Base-by-base conservation (phyloP, 2,797 vertebrate genomes). In the Sebastolobus alascanus region DNA sequence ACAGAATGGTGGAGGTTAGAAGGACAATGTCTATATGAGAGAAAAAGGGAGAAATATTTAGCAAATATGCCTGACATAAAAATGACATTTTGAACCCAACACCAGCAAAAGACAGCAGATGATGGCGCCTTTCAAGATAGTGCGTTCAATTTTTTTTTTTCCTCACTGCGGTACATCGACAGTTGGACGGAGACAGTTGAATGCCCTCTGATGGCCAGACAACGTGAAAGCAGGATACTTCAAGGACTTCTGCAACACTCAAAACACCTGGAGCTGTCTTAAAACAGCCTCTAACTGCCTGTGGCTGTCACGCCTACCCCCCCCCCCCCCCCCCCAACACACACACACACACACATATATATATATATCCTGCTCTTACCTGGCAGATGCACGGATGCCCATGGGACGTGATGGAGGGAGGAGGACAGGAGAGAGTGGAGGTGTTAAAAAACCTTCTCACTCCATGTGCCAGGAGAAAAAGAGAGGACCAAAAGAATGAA, bases 331-430 rank as follows among this genome's bases (percentile, higher is more conserved):
- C n/a, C n/a, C n/a, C n/a, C n/a, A n/a, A 31, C 43, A n/a, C 63
- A 18, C 35, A 75, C 66, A 56, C n/a, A 13, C 58, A 20, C 52
- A 20, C 46, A 9, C 46, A 20, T 27, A 31, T 27, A 46, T 56
- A 37, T 31, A 67, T 43, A 63, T 13, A 58, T 22, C 31, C 69
- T 55, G 18, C 35, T 35, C 92, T 92, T 94, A 96, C 95, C 95
- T 96, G 92, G 91, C 95, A 84, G 96, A 96, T 52, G 95, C 95
- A 69, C 94, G 95, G 86, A 96, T 95, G 81, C 96, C 95, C 95
- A 96, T 96, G 89, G 84, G 91, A 90, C 22, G 86, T 64, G 79
- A 89, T 43, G 80, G 56, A 81, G 71, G 71, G 35, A 85, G 70
- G 80, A 84, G 46, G 83, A 87, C 66, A 71, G 75, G 31, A 86